Conservation (phyloP, 2,888 invertebrate genomes). For the Melanotus villosus region DNA sequence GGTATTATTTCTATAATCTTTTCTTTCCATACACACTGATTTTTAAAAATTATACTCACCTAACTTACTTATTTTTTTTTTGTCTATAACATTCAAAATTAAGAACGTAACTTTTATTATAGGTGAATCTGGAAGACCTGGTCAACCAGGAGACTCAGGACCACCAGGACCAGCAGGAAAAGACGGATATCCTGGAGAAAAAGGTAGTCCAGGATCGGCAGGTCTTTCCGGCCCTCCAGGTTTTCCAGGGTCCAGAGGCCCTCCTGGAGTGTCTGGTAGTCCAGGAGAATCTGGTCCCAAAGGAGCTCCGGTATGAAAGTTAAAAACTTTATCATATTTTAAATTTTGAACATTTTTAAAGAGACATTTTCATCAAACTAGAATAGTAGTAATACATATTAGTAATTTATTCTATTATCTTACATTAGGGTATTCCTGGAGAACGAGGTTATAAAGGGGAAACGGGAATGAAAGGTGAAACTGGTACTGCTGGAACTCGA, state of each 20-base stretch:
- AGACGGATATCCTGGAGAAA: conserved; percentile 86
- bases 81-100: not conserved
- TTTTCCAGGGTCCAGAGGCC: conserved; percentile 85
- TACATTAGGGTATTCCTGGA: conserved; percentile 82
- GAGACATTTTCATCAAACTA: no score
- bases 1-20: conserved; percentile 65
- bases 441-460: conserved; percentile 88
- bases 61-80: no score
- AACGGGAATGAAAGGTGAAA: conserved; percentile 81
- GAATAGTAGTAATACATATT: no score
- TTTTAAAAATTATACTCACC: not conserved
- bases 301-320: conserved; percentile 77
- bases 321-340: no score
- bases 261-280: conserved; percentile 82
- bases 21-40: no score
- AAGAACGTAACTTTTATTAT: no score
- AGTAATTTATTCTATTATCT: no score
- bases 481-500: conserved; percentile 80
- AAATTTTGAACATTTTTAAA: no score
- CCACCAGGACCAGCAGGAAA: conserved; percentile 82
- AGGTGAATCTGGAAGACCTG: conserved; percentile 85
- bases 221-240: conserved; percentile 86
- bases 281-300: conserved; percentile 82
- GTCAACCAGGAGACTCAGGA: conserved; percentile 83
- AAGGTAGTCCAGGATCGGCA: conserved; percentile 80